phyloP scores from a whole-genome alignment of 2,113 vertebrate genomes.

The Scolopax mira region DNA sequence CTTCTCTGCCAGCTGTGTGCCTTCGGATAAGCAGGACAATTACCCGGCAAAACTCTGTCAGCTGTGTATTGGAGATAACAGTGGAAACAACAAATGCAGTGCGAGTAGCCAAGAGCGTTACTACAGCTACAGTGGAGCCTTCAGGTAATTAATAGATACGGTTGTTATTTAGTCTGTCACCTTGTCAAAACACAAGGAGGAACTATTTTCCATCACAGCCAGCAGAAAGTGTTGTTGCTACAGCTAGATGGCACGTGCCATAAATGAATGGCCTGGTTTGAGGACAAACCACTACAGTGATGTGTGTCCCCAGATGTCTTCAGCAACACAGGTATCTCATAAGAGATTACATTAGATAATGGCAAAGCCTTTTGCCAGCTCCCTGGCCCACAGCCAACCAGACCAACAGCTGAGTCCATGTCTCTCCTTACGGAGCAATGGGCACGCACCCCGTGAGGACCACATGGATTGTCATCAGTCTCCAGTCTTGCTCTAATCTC shows the following conservation, averaged over 20 bases:
- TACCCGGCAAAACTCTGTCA: slow-evolving; percentile 84
- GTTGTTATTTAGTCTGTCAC: neutral
- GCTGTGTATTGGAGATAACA: slow-evolving; percentile 82
- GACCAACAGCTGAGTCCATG: neutral
- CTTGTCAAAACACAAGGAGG: neutral
- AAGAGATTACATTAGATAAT: neutral
- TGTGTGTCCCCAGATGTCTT: neutral
- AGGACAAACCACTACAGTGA: neutral
- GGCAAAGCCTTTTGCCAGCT: neutral
- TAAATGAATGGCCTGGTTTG: neutral
- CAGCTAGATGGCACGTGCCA: neutral
- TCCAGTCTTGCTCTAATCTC: neutral
- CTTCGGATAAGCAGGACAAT: slow-evolving; percentile 75
- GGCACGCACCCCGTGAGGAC: neutral
- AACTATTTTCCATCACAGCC: neutral
- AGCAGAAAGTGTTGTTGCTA: neutral
- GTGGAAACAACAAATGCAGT: slow-evolving; percentile 80
- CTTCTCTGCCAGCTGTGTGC: slow-evolving; percentile 89
- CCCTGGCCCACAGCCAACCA: neutral
- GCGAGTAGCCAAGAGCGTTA: slow-evolving; percentile 83
- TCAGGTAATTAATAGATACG: slow-evolving; percentile 75
- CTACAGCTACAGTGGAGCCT: slow-evolving; percentile 87
- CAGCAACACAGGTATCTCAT: neutral
- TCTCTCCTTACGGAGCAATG: neutral
- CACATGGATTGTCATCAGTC: neutral